A percentile compares a stretch with the other conserved stretches of the same genome.
Evolutionary conservation across 2,888 invertebrate species (phyloP).

Genomic region (Oxytorus armatus): DNA sequence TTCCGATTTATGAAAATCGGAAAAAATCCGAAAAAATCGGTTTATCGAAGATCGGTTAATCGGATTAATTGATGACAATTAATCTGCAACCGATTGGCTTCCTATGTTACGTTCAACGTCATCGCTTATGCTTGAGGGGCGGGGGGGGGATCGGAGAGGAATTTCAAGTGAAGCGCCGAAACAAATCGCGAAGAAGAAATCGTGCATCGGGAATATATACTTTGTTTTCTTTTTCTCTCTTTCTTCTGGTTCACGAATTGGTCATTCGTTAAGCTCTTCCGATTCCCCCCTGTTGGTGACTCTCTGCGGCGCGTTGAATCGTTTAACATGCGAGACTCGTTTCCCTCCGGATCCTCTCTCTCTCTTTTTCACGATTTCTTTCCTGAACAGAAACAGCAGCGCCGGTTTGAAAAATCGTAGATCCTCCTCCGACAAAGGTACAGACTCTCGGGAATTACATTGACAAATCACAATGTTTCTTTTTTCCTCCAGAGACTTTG

Average conservation of each 20-base stretch:
- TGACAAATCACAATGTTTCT: conserved; percentile 75
- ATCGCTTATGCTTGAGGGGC: too few relatives aligned
- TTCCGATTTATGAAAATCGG: too few relatives aligned
- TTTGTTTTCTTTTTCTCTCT: too few relatives aligned
- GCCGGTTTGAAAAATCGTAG: conserved; percentile 64
- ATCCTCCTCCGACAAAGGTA: conserved; percentile 67
- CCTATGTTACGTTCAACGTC: too few relatives aligned
- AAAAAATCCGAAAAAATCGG: too few relatives aligned
- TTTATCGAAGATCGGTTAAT: too few relatives aligned
- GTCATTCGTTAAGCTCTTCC: conserved; percentile 27
- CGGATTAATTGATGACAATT: too few relatives aligned
- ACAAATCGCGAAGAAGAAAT: too few relatives aligned
- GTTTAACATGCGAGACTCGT: conserved; percentile 56
- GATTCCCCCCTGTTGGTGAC: conserved; percentile 5
- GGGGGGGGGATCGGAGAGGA: too few relatives aligned
- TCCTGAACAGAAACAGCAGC: conserved; percentile 49
- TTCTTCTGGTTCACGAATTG: neutral
- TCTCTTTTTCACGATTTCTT: conserved; percentile 23
- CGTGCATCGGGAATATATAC: too few relatives aligned
- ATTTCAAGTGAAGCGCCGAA: too few relatives aligned
- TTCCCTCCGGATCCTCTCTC: conserved; percentile 21
- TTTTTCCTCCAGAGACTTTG: conserved; percentile 24
- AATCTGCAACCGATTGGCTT: too few relatives aligned
- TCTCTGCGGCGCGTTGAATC: conserved; percentile 35
- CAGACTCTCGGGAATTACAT: conserved; percentile 74